Evolutionary conservation across 2,888 invertebrate species (phyloP), one percentile per base, ranked within the genome.

Genomic region (Omphaloscelis lunosa): DNA sequence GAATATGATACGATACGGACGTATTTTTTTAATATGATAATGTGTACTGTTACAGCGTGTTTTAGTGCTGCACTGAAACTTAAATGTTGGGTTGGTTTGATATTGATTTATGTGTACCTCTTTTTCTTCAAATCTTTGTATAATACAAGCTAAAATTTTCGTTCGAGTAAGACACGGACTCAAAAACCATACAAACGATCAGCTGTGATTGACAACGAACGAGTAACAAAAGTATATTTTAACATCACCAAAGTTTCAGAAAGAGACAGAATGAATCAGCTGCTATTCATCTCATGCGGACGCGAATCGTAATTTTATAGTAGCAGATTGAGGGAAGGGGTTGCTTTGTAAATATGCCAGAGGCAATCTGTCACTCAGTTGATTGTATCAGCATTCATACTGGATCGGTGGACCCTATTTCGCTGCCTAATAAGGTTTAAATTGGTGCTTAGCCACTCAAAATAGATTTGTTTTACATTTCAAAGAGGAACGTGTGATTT

Each of bases 1-100:
- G 67, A 88, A 85, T 80, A 84, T 85, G 71, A 88, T 85, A 86
- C 71, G 70, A 80, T 77, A 62, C 70, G 65, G 80, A 72, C 74
- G 73, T 77, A 68, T 73, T 48, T 78, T 51, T 58, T 75, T 51
- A 72, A 69, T 72, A 51, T 65, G 58, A 45, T 29, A 39, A 45
- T 48, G 0, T 34, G 34, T 75, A 58, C 15, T 11, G 15, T 53
- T 65, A 45, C 34, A 23, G 20, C 34, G 17, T 58, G 12, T 65
- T 63, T 17, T 39, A 23, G 1, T 17, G 23, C 17, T 68, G 62
- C 15, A 67, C 23, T 45, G 2, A 29, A 9, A 15, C 8, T 51
- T 29, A 51, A 15, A 8, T 67, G 8, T 29, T 4, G 48, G 67
- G 29, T 67, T 17, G 9, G 17, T 6, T 1, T 23, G 15, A 2